Conservation (phyloP, 35 echinoderm and acorn worm genomes). For the Eucidaris tribuloides region DNA sequence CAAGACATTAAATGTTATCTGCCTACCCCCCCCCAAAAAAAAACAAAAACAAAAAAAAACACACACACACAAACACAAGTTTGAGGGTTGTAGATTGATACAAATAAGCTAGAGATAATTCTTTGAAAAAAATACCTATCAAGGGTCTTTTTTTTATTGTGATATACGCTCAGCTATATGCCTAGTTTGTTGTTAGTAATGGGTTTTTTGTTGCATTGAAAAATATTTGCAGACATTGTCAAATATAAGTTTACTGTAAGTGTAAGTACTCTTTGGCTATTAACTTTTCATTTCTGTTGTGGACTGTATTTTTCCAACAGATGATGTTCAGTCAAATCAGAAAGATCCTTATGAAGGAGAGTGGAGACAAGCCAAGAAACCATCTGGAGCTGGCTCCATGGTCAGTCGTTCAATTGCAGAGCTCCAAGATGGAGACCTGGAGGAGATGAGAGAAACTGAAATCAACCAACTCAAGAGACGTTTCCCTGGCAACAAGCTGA, state of each 20-base stretch:
- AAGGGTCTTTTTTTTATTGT: not conserved
- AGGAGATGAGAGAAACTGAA: slow-evolving; percentile 60
- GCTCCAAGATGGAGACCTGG: slow-evolving; percentile 46
- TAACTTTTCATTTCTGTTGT: not conserved
- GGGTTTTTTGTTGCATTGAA: not conserved
- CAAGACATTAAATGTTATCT: too few species aligned
- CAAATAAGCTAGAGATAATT: too few species aligned
- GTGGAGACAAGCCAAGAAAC: not conserved
- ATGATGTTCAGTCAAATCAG: not conserved
- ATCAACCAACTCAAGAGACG: slow-evolving; percentile 61
- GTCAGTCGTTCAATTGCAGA: slow-evolving; percentile 47
- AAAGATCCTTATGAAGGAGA: not conserved
- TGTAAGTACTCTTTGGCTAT: not conserved
- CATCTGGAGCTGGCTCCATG: not conserved
- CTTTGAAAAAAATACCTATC: too few species aligned
- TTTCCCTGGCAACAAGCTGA: slow-evolving; percentile 51
- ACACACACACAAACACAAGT: too few species aligned
- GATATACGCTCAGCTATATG: not conserved
- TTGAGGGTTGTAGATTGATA: too few species aligned
- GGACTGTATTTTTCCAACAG: not conserved
- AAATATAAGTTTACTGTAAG: not conserved
- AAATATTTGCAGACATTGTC: not conserved
- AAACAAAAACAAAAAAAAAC: too few species aligned
- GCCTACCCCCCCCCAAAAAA: too few species aligned
- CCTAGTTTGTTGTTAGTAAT: not conserved